Percentiles rank a stretch among this genome's conserved stretches.
Conservation (phyloP, 2,797 vertebrate species). For the Helostoma temminkii region DNA sequence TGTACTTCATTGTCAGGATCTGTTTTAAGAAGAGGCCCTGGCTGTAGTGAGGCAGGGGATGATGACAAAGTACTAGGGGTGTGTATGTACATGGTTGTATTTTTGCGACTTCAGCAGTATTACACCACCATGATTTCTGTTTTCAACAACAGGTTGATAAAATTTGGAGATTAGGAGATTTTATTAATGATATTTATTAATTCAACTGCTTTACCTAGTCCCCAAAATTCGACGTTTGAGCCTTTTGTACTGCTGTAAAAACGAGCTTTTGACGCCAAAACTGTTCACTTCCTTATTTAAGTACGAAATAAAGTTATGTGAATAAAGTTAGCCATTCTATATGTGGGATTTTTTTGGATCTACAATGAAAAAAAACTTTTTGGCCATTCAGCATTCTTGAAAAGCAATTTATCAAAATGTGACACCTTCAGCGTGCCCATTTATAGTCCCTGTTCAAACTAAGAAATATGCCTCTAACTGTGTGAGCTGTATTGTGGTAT, state of each 20-base stretch:
- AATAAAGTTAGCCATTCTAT: too few species aligned
- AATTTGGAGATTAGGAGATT: too few species aligned
- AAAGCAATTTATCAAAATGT: constrained; percentile 16
- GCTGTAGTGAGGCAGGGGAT: not conserved
- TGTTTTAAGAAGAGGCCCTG: constrained; percentile 60
- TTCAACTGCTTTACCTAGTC: too few species aligned
- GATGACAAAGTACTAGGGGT: not conserved
- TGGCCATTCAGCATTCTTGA: constrained; percentile 4
- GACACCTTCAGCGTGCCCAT: not conserved
- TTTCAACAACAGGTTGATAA: constrained; percentile 22
- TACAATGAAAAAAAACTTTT: not conserved
- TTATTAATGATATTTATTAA: too few species aligned
- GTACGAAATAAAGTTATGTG: too few species aligned
- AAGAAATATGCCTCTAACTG: constrained; percentile 16
- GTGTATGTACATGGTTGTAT: not conserved
- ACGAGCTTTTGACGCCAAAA: not conserved
- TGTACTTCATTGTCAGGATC: constrained; percentile 58
- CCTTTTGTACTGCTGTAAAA: constrained; percentile 9
- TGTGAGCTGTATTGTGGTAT: constrained; percentile 9
- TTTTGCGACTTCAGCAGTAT: constrained; percentile 39
- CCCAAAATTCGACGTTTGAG: too few species aligned
- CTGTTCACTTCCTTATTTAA: too few species aligned
- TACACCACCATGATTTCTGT: constrained; percentile 20
- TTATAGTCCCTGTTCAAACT: constrained; percentile 1
- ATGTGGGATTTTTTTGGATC: too few species aligned